These are phyloP conservation scores for Athalia cordata DNA, from an alignment of 2,888 invertebrate genomes.

Conservation along the genomic window DNA sequence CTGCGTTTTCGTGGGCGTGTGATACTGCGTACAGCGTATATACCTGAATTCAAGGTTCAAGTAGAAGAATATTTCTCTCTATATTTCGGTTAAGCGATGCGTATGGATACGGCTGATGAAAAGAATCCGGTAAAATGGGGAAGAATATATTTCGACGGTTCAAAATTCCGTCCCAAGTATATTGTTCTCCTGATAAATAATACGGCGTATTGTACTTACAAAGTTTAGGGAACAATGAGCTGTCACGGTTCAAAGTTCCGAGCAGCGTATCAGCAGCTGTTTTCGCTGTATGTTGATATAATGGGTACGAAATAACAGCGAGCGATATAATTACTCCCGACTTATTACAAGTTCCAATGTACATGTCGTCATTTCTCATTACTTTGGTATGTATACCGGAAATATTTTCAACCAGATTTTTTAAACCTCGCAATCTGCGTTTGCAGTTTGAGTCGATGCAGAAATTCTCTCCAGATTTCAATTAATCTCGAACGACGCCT, in stretches of 20 bases:
- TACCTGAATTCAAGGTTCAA: neutral
- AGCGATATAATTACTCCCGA: neutral
- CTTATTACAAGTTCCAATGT: neutral
- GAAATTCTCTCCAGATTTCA: neutral
- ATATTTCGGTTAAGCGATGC: neutral
- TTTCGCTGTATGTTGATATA: no score
- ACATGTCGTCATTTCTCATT: no score
- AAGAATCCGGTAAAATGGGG: constrained; percentile 7
- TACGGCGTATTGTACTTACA: neutral
- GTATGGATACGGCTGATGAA: neutral
- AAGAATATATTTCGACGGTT: neutral
- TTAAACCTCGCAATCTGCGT: no score
- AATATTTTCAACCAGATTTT: no score
- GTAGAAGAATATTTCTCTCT: neutral
- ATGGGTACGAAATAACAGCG: neutral
- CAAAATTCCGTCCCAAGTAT: neutral
- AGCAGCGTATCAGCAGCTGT: neutral
- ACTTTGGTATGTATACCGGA: no score
- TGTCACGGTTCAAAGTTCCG: constrained; percentile 15
- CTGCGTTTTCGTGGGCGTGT: no score
- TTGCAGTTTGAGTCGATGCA: no score
- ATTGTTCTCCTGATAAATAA: constrained; percentile 7
- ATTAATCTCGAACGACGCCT: neutral
- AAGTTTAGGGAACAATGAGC: neutral
- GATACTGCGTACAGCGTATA: neutral